Evolutionary conservation across 2,888 invertebrate genomes (phyloP).

Genomic region (Cephus rjabovi): DNA sequence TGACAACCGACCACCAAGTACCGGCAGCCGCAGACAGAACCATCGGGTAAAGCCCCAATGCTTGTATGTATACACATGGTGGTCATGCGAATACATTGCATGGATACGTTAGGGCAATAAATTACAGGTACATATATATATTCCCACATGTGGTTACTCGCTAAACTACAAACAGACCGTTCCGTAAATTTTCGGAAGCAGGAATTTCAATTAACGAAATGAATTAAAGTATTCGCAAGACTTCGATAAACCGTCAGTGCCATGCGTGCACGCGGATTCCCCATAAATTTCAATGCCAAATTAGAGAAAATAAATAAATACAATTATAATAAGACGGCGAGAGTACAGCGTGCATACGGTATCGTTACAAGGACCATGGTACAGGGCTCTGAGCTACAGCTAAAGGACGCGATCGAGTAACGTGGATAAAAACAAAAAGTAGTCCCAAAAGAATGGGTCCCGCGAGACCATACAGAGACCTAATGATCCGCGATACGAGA

Average conservation of each 20-base stretch:
- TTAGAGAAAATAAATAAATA: background rate
- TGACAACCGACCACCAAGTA: background rate
- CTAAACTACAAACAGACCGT: background rate
- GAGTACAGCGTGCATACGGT: background rate
- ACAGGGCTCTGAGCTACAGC: slow-evolving; percentile 20
- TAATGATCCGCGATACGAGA: slow-evolving; percentile 59
- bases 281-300: background rate
- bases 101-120: background rate
- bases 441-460: background rate
- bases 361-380: background rate
- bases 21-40: background rate
- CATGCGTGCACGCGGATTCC: background rate
- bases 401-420: slow-evolving; percentile 24
- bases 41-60: background rate
- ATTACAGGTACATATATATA: background rate
- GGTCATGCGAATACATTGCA: background rate
- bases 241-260: background rate
- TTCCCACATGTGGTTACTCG: background rate
- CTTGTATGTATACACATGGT: background rate
- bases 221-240: background rate
- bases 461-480: slow-evolving; percentile 23
- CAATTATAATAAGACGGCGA: background rate
- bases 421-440: slow-evolving; percentile 2
- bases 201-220: background rate
- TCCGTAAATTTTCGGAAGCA: background rate